These are phyloP conservation scores for Sarcophaga bullata DNA, from an alignment of 1,140 invertebrate species.

Conservation along the genomic window DNA sequence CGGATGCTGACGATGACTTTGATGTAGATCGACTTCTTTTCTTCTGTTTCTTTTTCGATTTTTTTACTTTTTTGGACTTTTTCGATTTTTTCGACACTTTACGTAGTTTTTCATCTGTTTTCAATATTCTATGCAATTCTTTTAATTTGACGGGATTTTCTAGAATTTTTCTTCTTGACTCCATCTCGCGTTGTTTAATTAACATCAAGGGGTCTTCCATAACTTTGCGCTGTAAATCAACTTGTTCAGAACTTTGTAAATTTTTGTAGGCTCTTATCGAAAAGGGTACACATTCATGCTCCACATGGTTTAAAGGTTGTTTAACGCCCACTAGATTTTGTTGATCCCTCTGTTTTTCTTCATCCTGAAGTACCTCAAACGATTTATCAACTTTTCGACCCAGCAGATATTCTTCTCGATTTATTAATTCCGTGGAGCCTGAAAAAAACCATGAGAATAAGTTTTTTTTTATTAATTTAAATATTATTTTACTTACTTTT, in stretches of 20 bases:
- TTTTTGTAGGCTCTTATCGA: conserved; percentile 70
- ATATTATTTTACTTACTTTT: conserved; percentile 68
- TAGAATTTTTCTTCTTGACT: conserved; percentile 80
- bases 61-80: conserved; percentile 68
- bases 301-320: conserved; percentile 74
- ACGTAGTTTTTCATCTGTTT: conserved; percentile 69
- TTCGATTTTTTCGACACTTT: conserved; percentile 69
- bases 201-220: conserved; percentile 89
- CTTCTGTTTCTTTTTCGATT: conserved; percentile 61
- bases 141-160: conserved; percentile 92
- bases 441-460: background rate
- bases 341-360: conserved; percentile 70
- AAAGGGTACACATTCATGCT: conserved; percentile 80
- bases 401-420: conserved; percentile 88
- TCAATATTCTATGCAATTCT: conserved; percentile 80
- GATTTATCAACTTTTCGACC: conserved; percentile 88
- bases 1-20: conserved; percentile 47
- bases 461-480: background rate
- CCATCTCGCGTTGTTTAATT: conserved; percentile 87
- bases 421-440: conserved; percentile 66
- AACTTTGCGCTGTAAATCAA: conserved; percentile 83
- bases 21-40: conserved; percentile 46
- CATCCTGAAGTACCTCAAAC: conserved; percentile 75
- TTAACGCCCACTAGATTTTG: conserved; percentile 55
- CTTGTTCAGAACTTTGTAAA: conserved; percentile 70